Base-by-base conservation (phyloP, 2,113 vertebrate species). In the Sialia sialis region DNA sequence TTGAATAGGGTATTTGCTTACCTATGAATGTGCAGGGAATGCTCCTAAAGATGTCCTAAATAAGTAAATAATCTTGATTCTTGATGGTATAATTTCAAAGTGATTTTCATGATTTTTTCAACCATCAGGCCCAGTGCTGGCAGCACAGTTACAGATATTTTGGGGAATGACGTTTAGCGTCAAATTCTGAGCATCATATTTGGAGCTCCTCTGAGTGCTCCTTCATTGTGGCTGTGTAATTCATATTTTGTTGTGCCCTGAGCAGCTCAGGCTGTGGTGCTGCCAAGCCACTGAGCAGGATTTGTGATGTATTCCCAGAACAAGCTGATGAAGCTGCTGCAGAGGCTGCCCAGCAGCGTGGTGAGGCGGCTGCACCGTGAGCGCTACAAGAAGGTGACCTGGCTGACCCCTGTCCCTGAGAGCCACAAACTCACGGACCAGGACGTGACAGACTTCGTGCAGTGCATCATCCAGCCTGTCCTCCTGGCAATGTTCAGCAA, bases 401-500 rank as follows among this genome's bases (percentile, higher is more conserved):
- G 99, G 99, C 97, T 99, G 54, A 99, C 98, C 32, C 98, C 99
- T 21, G 98, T 99, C 94, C 99, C 99, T 32, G 98, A 98, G 83
- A 99, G 98, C 96, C 98, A 99, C 97, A 99, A 98, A 74, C 99
- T 99, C 85, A 99, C 98, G 19, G 99, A 99, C 92, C 98, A 99
- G 72, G 99, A 99, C 78, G 98, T 99, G 94, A 99, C 99, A 16
- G 98, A 98, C 93, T 99, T 99, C 70, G 99, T 99, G 81, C 97
- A 98, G 38, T 99, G 99, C 93, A 99, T 99, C 98, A 99, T 99
- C 98, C 99, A 99, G 93, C 99, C 99, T 34, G 99, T 99, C 68
- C 98, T 99, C 89, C 97, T 99, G 97, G 99, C 99, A 82, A 99
- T 99, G 99, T 99, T 99, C 96, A 99, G 99, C 97, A 99, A 99